Evolutionary conservation across 2,113 vertebrate genomes (phyloP), one percentile per base, ranked within the genome.

Genomic region (Hyperoodon ampullatus): DNA sequence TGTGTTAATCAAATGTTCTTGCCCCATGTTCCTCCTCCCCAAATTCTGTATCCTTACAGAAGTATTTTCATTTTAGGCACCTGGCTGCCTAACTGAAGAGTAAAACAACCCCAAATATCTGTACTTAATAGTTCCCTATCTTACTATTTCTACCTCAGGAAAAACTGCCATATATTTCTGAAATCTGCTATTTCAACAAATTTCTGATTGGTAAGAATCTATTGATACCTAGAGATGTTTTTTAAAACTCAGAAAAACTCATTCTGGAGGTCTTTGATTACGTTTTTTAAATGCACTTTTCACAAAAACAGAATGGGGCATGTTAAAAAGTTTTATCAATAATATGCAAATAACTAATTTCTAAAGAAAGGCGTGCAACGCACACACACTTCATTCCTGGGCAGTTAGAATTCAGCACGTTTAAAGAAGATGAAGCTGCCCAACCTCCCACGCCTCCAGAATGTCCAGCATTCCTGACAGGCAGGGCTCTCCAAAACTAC

Each of bases 401-500:
- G 70, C 50, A 85, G 85, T 92, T 65, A 58, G n/a, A 70, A 81
- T 11, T n/a, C 77, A 95, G 91, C 77, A 90, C 19, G 88, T 72
- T 95, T 94, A 6, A 88, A 93, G 82, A 91, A 66, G 81, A 89
- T 91, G 96, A 97, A 97, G 96, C 97, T 94, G 95, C 88, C 91
- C 83, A 90, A 86, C 95, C 80, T 90, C 97, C 96, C 97, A 94
- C 88, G 74, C 97, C 97, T 93, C 92, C 87, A 93, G 80, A 96
- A 97, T 97, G 88, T 97, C 97, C 96, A 94, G 65, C 97, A 96
- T 98, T 98, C 97, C 98, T 78, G 83, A 93, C 96, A 71, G 93
- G 75, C 75, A 93, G 58, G 66, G 91, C 72, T 92, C 66, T 66
- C 87, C 95, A 77, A 82, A 95, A 92, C 91, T 94, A 95, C 72